Evolutionary conservation across 2,888 invertebrate genomes (phyloP), one percentile per base, ranked within the genome.

Genomic region (Diachrysia chrysitis): DNA sequence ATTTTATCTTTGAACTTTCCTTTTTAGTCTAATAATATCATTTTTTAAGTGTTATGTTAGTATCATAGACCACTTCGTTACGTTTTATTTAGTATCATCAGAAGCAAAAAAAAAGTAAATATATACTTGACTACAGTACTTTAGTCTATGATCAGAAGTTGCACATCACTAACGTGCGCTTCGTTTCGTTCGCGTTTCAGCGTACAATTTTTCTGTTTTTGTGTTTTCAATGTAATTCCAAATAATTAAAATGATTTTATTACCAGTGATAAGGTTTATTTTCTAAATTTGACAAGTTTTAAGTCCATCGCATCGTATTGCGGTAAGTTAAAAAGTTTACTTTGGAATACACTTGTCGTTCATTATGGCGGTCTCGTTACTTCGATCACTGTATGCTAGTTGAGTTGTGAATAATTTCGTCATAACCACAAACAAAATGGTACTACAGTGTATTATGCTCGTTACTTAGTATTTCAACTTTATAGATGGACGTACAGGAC

Each of bases 291-390:
- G 78, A 80, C 84, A 86, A 73, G 79, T 81, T 79, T 82, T 76
- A 83, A 88, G 92, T 94, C 95, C 94, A 90, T 93, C 94, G 93
- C 93, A 89, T 84, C 68, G 79, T 75, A 73, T 91, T 93, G 93
- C 92, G 95, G 95, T 95, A 93, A 95, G 95, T 93, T 91, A 80
- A 58, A 78, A 87, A 89, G 88, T 88, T 89, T 85, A 87, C 85
- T 89, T 87, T 83, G 82, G 84, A 71, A 85, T 89, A 86, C 89
- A 94, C 89, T 92, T 92, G 91, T 92, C 90, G 90, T 94, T 93
- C 95, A 95, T 88, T 95, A 95, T 95, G 95, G 95, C 95, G 95
- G 95, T 95, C 92, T 90, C 88, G 89, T 87, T 85, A 84, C 66
- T 83, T 77, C 71, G 67, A 62, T 85, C 42, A 42, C n/a, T 85